Conservation (phyloP, 1,140 invertebrate species). For the Drosophila obscura region DNA sequence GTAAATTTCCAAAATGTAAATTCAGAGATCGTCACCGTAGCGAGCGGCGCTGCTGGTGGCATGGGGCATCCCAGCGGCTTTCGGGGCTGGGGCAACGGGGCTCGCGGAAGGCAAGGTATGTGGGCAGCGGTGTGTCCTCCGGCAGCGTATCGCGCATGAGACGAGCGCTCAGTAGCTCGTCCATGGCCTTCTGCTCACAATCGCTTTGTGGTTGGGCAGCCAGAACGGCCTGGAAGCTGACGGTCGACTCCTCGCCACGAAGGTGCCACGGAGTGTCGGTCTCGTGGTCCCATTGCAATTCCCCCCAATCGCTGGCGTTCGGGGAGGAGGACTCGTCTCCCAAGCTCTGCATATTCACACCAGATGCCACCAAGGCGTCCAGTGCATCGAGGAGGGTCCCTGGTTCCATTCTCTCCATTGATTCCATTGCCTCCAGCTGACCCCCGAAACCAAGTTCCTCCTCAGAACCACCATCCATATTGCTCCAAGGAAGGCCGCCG, state of each 20-base stretch:
- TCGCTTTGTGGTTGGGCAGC: background rate
- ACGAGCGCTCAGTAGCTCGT: background rate
- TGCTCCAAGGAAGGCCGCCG: too few relatives aligned
- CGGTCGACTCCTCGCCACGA: background rate
- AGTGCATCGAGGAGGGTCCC: too few relatives aligned
- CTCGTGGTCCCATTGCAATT: background rate
- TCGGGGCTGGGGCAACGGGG: conserved; percentile 3
- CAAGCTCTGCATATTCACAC: too few relatives aligned
- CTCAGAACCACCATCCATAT: too few relatives aligned
- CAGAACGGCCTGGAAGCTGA: background rate
- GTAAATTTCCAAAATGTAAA: background rate
- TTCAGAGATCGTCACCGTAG: too few relatives aligned
- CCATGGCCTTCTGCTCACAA: background rate
- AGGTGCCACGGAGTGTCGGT: background rate
- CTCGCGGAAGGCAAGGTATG: conserved; percentile 2
- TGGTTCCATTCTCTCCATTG: too few relatives aligned
- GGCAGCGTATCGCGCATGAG: conserved; percentile 1
- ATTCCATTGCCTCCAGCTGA: too few relatives aligned
- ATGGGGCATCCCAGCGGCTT: background rate
- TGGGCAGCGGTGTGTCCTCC: conserved; percentile 5
- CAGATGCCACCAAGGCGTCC: too few relatives aligned
- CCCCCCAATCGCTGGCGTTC: too few relatives aligned
- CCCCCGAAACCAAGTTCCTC: too few relatives aligned
- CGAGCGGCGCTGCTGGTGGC: background rate
- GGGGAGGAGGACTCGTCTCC: too few relatives aligned